Evolutionary conservation across 2,113 vertebrate species (phyloP).

Genomic region (Lophotis ruficrista): DNA sequence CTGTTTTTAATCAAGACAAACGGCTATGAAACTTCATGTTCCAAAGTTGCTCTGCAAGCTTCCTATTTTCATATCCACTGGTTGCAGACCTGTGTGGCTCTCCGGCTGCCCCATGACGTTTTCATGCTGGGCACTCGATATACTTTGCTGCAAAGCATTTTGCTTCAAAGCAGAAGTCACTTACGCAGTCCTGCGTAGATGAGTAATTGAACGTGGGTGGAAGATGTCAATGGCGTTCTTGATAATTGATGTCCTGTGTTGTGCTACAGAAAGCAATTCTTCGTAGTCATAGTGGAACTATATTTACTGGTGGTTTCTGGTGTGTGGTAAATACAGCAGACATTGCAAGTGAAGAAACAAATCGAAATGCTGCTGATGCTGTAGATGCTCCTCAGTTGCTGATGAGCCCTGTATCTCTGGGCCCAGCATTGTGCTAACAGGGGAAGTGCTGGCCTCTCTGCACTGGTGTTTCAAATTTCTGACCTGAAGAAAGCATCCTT

Average conservation of each 20-base stretch:
- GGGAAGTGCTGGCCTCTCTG: background rate
- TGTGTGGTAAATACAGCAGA: background rate
- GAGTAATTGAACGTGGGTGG: background rate
- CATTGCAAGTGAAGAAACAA: background rate
- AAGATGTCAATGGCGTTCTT: background rate
- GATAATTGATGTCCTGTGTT: background rate
- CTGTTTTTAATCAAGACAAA: constrained; percentile 6
- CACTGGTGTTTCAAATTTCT: background rate
- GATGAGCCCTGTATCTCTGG: background rate
- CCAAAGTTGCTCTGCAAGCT: background rate
- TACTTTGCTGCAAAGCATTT: background rate
- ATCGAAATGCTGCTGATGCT: background rate
- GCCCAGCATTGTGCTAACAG: background rate
- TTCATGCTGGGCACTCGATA: background rate
- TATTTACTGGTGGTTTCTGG: background rate
- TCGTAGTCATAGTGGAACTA: background rate
- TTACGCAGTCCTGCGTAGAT: rapidly evolving
- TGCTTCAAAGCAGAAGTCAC: background rate
- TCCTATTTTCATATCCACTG: background rate
- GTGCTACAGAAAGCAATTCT: background rate
- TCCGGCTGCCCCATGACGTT: background rate
- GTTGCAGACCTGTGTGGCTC: background rate
- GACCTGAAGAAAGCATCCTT: background rate
- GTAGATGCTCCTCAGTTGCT: background rate
- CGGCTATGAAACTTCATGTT: background rate